Evolutionary conservation across 2,797 vertebrate genomes (phyloP).

Genomic region (Odontamblyopus lacepedii): DNA sequence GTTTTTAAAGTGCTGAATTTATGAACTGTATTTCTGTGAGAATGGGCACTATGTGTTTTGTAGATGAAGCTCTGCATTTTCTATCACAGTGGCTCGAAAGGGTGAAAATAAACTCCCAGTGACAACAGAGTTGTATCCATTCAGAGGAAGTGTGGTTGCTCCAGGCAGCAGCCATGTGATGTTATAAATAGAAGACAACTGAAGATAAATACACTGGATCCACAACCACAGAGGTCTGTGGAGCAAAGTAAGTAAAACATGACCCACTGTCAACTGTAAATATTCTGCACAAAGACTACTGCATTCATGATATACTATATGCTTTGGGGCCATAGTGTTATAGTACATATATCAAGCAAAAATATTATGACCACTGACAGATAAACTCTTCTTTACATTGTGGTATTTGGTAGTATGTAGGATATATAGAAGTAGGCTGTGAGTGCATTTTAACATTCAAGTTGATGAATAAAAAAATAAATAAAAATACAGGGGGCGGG

Average conservation of each 20-base stretch:
- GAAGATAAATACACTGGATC: conserved; percentile 44
- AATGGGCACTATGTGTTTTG: conserved; percentile 20
- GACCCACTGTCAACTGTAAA: conserved; percentile 42
- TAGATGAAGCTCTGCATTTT: conserved; percentile 40
- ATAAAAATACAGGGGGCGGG: too few species aligned
- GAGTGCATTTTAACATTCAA: too few species aligned
- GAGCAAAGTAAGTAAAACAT: conserved; percentile 37
- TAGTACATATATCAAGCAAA: neutral
- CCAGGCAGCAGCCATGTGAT: conserved; percentile 35
- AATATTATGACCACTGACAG: too few species aligned
- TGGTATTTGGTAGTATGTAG: too few species aligned
- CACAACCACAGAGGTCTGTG: conserved; percentile 21
- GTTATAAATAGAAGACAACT: conserved; percentile 40
- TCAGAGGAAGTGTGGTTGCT: conserved; percentile 35
- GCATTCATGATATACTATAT: neutral
- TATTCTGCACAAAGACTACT: conserved; percentile 24
- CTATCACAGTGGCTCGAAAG: conserved; percentile 14
- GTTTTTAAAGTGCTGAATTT: conserved; percentile 34
- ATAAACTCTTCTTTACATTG: too few species aligned
- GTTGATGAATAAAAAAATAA: too few species aligned
- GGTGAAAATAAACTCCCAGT: conserved; percentile 42
- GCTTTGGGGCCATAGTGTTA: neutral
- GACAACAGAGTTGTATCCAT: conserved; percentile 47
- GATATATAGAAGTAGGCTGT: too few species aligned
- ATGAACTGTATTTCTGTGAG: conserved; percentile 20